Evolutionary conservation across 2,797 vertebrate genomes (phyloP).

Genomic region (Melanogrammus aeglefinus): DNA sequence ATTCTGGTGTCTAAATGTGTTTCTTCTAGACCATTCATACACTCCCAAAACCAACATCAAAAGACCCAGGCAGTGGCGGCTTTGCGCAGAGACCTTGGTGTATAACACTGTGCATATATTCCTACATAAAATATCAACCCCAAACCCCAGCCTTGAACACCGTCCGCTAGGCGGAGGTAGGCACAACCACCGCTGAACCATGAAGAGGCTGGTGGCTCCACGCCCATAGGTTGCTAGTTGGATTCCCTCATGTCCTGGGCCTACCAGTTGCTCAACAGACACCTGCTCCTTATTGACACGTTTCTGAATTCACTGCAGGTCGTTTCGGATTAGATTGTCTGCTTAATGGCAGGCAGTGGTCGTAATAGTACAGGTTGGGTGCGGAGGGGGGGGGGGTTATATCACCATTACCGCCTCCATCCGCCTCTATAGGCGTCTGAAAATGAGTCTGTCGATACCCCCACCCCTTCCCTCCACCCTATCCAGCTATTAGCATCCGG

Average conservation of each 20-base stretch:
- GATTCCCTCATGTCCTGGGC: neutral
- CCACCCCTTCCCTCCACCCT: slow-evolving; percentile 12
- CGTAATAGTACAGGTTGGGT: neutral
- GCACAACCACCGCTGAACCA: neutral
- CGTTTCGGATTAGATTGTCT: neutral
- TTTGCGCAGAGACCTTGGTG: neutral
- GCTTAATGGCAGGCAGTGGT: neutral
- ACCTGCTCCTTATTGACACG: neutral
- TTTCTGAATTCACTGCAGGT: neutral
- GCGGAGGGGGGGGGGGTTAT: slow-evolving; percentile 21
- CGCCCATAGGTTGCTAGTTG: neutral
- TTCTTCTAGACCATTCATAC: neutral
- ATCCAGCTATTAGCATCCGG: slow-evolving; percentile 60
- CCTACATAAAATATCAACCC: neutral
- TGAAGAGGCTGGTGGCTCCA: neutral
- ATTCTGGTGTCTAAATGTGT: neutral
- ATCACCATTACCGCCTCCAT: slow-evolving; percentile 41
- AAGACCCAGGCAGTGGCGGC: neutral
- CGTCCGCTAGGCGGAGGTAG: neutral
- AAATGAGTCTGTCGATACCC: slow-evolving; percentile 52
- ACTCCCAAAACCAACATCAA: neutral
- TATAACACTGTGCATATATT: neutral
- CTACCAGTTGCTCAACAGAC: neutral
- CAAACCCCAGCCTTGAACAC: neutral
- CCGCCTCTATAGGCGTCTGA: slow-evolving; percentile 39